A percentile compares a stretch with the other conserved stretches of the same genome.
Conservation (phyloP, 2,888 invertebrate species). For the Pimpla rufipes region DNA sequence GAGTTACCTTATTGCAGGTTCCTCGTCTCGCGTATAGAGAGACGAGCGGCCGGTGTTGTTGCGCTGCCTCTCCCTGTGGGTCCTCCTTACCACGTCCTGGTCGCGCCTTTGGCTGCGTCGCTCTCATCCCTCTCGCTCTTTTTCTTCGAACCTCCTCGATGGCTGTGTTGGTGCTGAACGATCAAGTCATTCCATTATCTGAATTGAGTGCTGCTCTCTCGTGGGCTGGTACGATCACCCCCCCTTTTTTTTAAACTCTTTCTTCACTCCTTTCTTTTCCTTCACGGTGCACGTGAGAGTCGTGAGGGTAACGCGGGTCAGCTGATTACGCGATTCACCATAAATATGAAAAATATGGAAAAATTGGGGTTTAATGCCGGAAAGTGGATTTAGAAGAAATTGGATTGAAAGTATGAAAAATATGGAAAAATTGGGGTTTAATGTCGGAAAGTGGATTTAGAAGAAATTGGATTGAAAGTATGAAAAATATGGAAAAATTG, state of each 20-base stretch:
- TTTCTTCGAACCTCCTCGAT: background rate
- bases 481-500: background rate
- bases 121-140: too few species aligned
- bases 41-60: background rate
- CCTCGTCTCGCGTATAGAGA: background rate
- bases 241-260: constrained; percentile 59
- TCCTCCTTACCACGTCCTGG: constrained; percentile 29
- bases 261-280: constrained; percentile 62
- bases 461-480: too few species aligned
- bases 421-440: background rate
- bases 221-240: constrained; percentile 76
- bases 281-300: constrained; percentile 28
- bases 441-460: too few species aligned
- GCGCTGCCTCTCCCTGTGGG: background rate
- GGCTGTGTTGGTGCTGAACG: constrained; percentile 70
- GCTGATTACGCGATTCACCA: background rate
- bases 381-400: too few species aligned
- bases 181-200: constrained; percentile 85
- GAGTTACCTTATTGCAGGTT: constrained; percentile 40
- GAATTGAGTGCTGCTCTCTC: constrained; percentile 83
- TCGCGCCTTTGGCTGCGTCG: constrained; percentile 7
- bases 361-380: too few species aligned
- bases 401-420: background rate
- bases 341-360: background rate
- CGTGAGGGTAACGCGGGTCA: background rate